Base-by-base conservation (phyloP, 2,888 invertebrate genomes). In the Lobophora halterata region DNA sequence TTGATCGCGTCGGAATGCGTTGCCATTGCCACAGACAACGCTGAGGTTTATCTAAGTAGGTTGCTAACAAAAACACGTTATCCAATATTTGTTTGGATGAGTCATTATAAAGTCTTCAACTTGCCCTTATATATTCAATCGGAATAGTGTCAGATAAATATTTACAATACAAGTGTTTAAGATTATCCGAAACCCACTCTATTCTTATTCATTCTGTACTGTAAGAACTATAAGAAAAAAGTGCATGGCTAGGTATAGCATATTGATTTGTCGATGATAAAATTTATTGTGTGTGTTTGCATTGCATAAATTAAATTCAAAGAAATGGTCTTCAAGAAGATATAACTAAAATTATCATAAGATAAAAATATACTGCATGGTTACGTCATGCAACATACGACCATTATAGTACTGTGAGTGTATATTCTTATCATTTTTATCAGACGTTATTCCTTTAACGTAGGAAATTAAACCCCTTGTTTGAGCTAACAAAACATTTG, bases 11-110 rank as follows among this genome's bases (percentile, higher is more conserved):
- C 56, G 71, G 67, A 66, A 72, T 75, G 60, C 64, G 61, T 67
- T 66, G 64, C 67, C 59, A 67, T n/a, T n/a, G n/a, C 58, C 56
- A 60, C 59, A 47, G 21, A 24, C 35, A 26, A 27, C 58, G 59
- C 56, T 58, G 58, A 62, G 55, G 61, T 58, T 71, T 71, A 71
- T 71, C 70, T 76, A 69, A 71, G 66, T 73, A 64, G 75, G 71
- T 69, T 71, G 71, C 61, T 56, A 65, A 61, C 59, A 55, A 63
- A 42, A 46, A 73, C 62, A 52, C 67, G 68, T 71, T 69, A 69
- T 68, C 66, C 58, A 61, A 64, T 58, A 60, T 36, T 57, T 62
- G 62, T 64, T 65, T 62, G 52, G 55, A 48, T 58, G 46, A 39
- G 28, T 47, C 50, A 42, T 39, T 39, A 31, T 25, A 32, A 32